Conservation (phyloP, 2,797 vertebrate species). For the Otolemur crassicaudatus region DNA sequence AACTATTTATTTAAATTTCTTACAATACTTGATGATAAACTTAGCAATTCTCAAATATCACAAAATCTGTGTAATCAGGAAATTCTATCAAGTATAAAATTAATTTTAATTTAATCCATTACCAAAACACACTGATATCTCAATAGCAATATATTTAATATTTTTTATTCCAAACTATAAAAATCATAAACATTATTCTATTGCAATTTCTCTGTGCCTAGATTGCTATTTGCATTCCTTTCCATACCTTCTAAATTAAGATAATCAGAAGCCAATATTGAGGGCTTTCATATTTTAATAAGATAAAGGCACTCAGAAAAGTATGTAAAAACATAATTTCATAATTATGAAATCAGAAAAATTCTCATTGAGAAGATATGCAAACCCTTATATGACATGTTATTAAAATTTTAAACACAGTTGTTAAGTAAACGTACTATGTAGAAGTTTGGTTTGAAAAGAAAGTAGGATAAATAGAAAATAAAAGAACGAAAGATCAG, state of each 20-base stretch:
- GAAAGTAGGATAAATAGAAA: background rate
- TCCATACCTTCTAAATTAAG: background rate
- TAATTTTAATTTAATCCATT: background rate
- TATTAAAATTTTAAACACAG: background rate
- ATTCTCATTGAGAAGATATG: background rate
- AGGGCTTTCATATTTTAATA: background rate
- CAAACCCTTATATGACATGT: background rate
- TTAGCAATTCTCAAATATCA: background rate
- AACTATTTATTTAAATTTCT: background rate
- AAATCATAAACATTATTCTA: background rate
- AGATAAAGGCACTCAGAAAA: background rate
- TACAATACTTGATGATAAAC: background rate
- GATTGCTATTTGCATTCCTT: background rate
- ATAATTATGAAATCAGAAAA: conserved; percentile 8
- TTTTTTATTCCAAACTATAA: background rate
- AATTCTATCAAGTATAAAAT: background rate
- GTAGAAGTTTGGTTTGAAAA: background rate
- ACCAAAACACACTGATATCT: background rate
- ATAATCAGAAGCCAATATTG: background rate
- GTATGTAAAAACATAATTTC: background rate
- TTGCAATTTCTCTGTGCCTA: background rate
- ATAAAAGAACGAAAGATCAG: background rate
- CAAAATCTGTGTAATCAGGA: background rate
- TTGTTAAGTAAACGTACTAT: background rate
- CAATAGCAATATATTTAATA: background rate